Percentiles rank a stretch among this genome's conserved stretches.
Evolutionary conservation across 2,888 invertebrate species (phyloP).

Genomic region (Tyria jacobaeae): DNA sequence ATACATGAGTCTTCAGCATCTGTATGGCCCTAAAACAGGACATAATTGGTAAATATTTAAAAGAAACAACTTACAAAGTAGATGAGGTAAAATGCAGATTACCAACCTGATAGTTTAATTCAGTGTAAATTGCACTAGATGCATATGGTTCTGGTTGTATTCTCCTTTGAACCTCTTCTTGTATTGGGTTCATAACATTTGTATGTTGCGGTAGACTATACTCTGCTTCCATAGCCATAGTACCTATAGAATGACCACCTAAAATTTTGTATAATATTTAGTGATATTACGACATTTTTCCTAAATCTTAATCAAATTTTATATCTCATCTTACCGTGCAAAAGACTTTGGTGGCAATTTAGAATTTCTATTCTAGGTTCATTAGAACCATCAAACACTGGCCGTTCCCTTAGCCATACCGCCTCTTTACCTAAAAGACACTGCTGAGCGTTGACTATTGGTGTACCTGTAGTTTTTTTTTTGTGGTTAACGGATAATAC

Average conservation of each 20-base stretch:
- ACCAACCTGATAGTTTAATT: conserved; percentile 78
- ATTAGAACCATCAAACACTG: conserved; percentile 77
- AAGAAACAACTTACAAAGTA: neutral
- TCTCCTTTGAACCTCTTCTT: conserved; percentile 72
- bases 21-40: conserved; percentile 74
- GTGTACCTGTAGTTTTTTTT: conserved; percentile 58
- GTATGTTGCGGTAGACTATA: conserved; percentile 81
- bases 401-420: conserved; percentile 79
- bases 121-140: conserved; percentile 89
- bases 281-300: neutral
- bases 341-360: conserved; percentile 78
- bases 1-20: conserved; percentile 85
- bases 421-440: conserved; percentile 82
- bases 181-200: conserved; percentile 69
- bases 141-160: conserved; percentile 90
- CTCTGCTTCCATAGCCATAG: conserved; percentile 82
- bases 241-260: conserved; percentile 77
- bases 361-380: conserved; percentile 82
- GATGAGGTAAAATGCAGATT: neutral
- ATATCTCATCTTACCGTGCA: conserved; percentile 66
- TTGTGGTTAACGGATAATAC: neutral
- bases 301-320: neutral
- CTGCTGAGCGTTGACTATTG: conserved; percentile 79
- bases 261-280: conserved; percentile 16
- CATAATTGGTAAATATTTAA: conserved; percentile 18